Evolutionary conservation across 2,113 vertebrate species (phyloP).

Genomic region (Dipodomys merriami): DNA sequence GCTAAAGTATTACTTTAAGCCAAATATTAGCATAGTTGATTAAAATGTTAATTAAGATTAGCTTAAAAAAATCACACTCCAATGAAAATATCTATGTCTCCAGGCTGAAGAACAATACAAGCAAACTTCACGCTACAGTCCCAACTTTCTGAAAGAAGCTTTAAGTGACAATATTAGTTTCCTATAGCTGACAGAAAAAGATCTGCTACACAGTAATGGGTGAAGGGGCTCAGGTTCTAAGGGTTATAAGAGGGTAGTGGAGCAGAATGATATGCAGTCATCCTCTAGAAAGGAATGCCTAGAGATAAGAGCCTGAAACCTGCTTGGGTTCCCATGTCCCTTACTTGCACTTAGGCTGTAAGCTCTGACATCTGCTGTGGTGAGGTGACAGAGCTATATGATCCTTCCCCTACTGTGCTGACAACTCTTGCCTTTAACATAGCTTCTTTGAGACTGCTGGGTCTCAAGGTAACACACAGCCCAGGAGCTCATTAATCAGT

Average conservation of each 20-base stretch:
- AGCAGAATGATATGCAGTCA: no score
- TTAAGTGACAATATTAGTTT: neutral
- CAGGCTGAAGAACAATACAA: neutral
- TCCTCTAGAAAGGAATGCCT: no score
- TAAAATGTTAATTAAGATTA: neutral
- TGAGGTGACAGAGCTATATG: fast-evolving
- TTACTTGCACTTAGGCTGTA: fast-evolving
- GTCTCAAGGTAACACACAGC: neutral
- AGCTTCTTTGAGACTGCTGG: neutral
- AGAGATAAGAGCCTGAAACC: neutral
- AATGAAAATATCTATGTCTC: neutral
- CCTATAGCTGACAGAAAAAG: neutral
- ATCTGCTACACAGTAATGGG: neutral
- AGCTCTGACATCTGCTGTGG: fast-evolving
- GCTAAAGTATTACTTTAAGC: neutral
- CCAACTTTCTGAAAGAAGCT: neutral
- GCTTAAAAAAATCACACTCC: neutral
- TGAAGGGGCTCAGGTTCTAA: neutral
- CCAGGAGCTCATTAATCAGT: neutral
- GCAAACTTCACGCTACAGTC: neutral
- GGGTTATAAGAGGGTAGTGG: neutral
- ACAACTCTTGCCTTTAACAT: neutral
- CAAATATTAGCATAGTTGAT: neutral
- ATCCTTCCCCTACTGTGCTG: neutral
- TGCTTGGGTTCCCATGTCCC: neutral